phyloP scores from a whole-genome alignment of 2,888 invertebrate species.

The Nowickia ferox region DNA sequence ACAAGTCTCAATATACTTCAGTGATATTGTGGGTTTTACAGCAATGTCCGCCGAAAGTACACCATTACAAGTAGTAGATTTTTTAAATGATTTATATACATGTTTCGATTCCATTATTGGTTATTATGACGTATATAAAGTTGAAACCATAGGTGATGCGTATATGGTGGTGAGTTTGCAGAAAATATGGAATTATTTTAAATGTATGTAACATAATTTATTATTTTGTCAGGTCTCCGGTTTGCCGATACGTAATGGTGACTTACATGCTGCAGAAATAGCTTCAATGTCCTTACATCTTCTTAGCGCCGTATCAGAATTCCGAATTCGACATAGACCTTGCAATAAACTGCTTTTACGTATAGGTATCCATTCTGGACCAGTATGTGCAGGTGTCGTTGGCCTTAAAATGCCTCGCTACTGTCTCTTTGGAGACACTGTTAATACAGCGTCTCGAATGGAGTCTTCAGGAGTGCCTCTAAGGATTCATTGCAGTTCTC shows the following conservation, averaged over 20 bases:
- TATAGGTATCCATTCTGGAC: conserved; percentile 96
- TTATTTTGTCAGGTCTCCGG: conserved; percentile 88
- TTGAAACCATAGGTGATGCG: conserved; percentile 95
- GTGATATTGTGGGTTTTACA: conserved; percentile 97
- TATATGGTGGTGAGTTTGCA: conserved; percentile 90
- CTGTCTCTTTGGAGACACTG: conserved; percentile 96
- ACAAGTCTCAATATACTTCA: conserved; percentile 94
- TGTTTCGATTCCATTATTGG: conserved; percentile 97
- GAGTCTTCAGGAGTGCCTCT: conserved; percentile 93
- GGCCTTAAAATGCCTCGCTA: conserved; percentile 97
- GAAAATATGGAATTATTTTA: background rate
- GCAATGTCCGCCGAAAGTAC: conserved; percentile 96
- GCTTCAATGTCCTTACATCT: conserved; percentile 96
- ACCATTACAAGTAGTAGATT: conserved; percentile 94
- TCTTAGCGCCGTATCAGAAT: conserved; percentile 91
- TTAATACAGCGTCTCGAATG: conserved; percentile 94
- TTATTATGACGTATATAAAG: conserved; percentile 96
- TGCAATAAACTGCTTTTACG: conserved; percentile 92
- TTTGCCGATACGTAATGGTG: conserved; percentile 93
- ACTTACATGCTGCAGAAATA: conserved; percentile 95
- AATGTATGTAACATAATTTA: background rate
- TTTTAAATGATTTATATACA: conserved; percentile 96
- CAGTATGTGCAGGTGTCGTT: conserved; percentile 96
- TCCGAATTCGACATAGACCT: conserved; percentile 94
- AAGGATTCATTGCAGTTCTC: conserved; percentile 92